Base-by-base conservation (phyloP, 1,140 invertebrate genomes). In the Tetragonula clypearis region DNA sequence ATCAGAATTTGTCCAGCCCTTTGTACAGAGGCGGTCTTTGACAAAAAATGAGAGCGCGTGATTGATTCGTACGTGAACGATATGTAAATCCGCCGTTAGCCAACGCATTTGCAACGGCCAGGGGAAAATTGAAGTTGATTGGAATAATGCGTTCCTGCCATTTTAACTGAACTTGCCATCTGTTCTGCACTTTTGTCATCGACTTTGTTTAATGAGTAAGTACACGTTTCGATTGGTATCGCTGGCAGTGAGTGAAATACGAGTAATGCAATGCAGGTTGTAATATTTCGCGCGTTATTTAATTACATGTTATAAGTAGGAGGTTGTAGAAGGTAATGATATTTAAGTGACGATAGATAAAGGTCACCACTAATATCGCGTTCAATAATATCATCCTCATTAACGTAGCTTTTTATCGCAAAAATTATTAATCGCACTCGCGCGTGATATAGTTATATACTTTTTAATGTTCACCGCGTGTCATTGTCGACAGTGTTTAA, bases 281-380 rank as follows among this genome's bases (percentile, higher is more conserved):
- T 66, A 15, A 8, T 14, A 58, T 17, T 55, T 62, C 69, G 5
- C 23, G 9, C 21, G 0, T 84, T 49, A 71, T 35, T 35, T 8
- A 23, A 84, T 9, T 53, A 17, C 5, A 15, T 26, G n/a, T 56
- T 23, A 49, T 49, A 49, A 12, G 23, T 9, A 21, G 21, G 55
- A 35, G 41, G n/a, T 15, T 69, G 4, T 26, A 21, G 69, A 65
- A 66, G 71, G 60, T 86, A 76, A 82, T 21, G 56, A 71, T 72
- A 82, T 62, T 21, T 17, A 58, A 56, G 49, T 68, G 53, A 12
- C 17, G 66, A 65, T 66, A 77, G n/a, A 49, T 77, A 83, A 62
- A 82, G 74, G 66, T 82, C 56, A 55, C 21, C 8, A 15, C 11
- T 14, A 41, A 86, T 83, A 82, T 60, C 49, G 14, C n/a, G 0